phyloP scores from a whole-genome alignment of 2,113 vertebrate genomes.

The Pongo pygmaeus region DNA sequence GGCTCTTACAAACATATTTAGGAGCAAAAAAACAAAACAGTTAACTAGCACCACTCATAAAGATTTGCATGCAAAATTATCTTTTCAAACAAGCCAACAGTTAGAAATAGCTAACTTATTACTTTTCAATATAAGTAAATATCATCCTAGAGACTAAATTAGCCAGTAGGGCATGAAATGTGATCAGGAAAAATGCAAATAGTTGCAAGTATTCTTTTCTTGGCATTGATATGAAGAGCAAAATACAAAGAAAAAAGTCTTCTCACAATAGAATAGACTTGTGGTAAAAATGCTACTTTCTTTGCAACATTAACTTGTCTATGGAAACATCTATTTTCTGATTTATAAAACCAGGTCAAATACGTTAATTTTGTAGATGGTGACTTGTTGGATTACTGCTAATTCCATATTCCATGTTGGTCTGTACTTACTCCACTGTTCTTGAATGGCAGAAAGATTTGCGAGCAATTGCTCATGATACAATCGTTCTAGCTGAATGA shows the following conservation, averaged over 20 bases:
- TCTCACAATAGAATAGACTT: slow-evolving; percentile 4
- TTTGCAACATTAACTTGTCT: slow-evolving; percentile 18
- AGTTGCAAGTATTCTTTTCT: slow-evolving; percentile 4
- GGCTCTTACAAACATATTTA: slow-evolving; percentile 24
- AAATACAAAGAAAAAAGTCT: slow-evolving; percentile 36
- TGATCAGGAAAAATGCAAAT: slow-evolving; percentile 46
- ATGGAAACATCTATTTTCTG: neutral
- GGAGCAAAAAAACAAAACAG: neutral
- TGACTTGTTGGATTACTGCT: neutral
- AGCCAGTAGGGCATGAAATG: neutral
- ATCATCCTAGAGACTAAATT: neutral
- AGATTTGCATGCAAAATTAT: slow-evolving; percentile 18
- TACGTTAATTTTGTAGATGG: neutral
- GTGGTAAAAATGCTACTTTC: slow-evolving; percentile 43
- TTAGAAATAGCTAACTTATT: slow-evolving; percentile 21
- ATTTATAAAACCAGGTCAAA: slow-evolving; percentile 50
- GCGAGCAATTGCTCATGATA: slow-evolving; percentile 95
- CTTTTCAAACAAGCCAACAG: slow-evolving; percentile 25
- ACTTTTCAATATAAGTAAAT: slow-evolving; percentile 38
- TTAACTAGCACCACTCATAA: neutral
- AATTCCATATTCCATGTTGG: neutral
- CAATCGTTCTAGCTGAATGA: slow-evolving; percentile 93
- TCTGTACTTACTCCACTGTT: slow-evolving; percentile 92
- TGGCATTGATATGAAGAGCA: neutral
- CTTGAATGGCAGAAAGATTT: slow-evolving; percentile 93